Base-by-base conservation (phyloP, 2,888 invertebrate species). In the Scaptomyza reducta region DNA sequence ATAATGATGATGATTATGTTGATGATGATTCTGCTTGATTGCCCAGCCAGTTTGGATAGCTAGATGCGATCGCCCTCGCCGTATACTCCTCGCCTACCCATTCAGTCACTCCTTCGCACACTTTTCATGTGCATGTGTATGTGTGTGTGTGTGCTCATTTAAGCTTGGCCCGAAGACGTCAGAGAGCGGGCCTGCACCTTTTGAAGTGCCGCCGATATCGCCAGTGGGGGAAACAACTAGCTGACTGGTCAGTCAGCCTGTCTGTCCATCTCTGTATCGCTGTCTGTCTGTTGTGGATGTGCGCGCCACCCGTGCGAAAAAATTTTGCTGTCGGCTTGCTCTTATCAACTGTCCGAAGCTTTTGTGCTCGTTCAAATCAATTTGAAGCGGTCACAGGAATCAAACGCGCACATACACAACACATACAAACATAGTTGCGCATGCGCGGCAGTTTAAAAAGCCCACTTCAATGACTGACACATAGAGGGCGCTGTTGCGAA, bases 351-450 rank as follows among this genome's bases (percentile, higher is more conserved):
- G 79, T 84, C 76, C 70, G 47, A 77, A 81, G 82, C 71, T 76
- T 67, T 78, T 69, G 76, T 77, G 79, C 63, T 71, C 79, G 84
- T 70, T 81, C 79, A 82, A 82, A 83, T 85, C 82, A 85, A 85
- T 85, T 83, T 71, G 81, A 69, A 84, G 82, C 82, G 80, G 67
- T 74, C 70, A 16, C 68, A 33, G 31, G 27, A 25, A 33, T 29
- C 42, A 53, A 56, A 44, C 59, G 74, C 74, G 18, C 13, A 29
- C 11, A 11, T 65, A 70, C 77, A 79, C 66, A 77, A 40, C 56
- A 40, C 18, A 25, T 6, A 46, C 11, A 16, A 3, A 46, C 9
- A 47, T 41, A 38, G 29, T 13, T 41, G 56, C 62, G 81, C 81
- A 81, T 79, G 79, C 77, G 81, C 81, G 71, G 61, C 71, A 14